phyloP scores from a whole-genome alignment of 1,140 invertebrate genomes.

The Anastrepha obliqua region DNA sequence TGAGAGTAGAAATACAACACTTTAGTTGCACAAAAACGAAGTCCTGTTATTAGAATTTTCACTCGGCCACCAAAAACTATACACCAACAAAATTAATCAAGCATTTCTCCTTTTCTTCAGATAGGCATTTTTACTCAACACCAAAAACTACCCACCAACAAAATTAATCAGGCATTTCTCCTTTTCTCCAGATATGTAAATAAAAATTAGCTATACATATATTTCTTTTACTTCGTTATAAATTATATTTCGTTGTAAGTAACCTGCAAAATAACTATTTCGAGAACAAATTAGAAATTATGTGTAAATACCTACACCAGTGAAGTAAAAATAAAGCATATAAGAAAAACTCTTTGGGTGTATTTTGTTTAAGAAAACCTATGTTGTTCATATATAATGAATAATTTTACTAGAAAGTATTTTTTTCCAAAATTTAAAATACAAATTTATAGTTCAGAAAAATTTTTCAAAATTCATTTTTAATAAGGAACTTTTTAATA shows the following conservation, averaged over 20 bases:
- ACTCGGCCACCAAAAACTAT: too few species aligned
- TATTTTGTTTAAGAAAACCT: neutral
- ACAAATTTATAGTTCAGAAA: neutral
- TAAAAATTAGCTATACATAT: too few species aligned
- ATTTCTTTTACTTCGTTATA: neutral
- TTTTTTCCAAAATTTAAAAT: neutral
- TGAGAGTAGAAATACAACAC: too few species aligned
- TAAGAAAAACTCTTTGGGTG: slow-evolving; percentile 3
- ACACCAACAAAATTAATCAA: too few species aligned
- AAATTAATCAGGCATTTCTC: too few species aligned
- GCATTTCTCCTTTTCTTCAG: too few species aligned
- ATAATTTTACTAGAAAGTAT: too few species aligned
- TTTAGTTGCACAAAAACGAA: too few species aligned
- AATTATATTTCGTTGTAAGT: slow-evolving; percentile 32
- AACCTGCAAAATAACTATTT: neutral
- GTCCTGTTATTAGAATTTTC: too few species aligned
- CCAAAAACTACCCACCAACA: too few species aligned
- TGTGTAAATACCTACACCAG: neutral
- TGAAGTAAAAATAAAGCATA: neutral
- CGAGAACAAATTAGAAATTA: neutral
- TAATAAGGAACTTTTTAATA: neutral
- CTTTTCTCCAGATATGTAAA: too few species aligned
- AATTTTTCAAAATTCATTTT: neutral
- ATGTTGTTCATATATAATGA: neutral
- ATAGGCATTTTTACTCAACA: too few species aligned